Evolutionary conservation across 1,140 invertebrate genomes (phyloP).

Genomic region (Amyelois transitella): DNA sequence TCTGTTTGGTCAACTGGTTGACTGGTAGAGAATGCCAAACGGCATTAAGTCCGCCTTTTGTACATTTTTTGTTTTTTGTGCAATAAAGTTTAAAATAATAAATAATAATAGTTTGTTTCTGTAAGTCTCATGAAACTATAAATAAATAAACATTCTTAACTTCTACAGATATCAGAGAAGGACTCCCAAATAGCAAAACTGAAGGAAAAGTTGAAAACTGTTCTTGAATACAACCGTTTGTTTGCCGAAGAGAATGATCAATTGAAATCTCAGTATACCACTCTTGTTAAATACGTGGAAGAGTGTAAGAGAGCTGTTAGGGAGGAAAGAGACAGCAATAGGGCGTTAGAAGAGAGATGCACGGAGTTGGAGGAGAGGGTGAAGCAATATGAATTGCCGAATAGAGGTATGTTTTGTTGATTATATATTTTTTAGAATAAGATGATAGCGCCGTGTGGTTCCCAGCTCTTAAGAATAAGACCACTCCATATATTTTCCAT

Average conservation of each 20-base stretch:
- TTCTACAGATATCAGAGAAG: constrained; percentile 51
- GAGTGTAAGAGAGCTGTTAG: constrained; percentile 51
- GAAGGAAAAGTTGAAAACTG: constrained; percentile 53
- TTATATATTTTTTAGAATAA: background rate
- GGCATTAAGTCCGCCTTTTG: too few relatives aligned
- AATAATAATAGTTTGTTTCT: too few relatives aligned
- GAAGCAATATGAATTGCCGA: constrained; percentile 61
- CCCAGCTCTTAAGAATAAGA: too few relatives aligned
- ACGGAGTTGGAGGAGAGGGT: constrained; percentile 59
- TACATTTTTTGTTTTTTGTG: too few relatives aligned
- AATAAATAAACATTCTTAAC: background rate
- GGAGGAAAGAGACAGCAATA: constrained; percentile 44
- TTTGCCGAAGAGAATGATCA: constrained; percentile 61
- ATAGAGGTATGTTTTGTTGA: constrained; percentile 43
- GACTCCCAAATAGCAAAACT: constrained; percentile 51
- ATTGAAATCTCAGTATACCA: constrained; percentile 39
- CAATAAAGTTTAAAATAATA: too few relatives aligned
- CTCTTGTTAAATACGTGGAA: constrained; percentile 45
- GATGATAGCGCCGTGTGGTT: too few relatives aligned
- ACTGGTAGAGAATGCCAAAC: too few relatives aligned
- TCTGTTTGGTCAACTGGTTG: too few relatives aligned
- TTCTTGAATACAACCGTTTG: constrained; percentile 55
- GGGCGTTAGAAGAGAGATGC: constrained; percentile 38
- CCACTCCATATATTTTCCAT: too few relatives aligned
- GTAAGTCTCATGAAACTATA: too few relatives aligned